phyloP scores from a whole-genome alignment of 2,888 invertebrate species.

The Eupeodes luniger region DNA sequence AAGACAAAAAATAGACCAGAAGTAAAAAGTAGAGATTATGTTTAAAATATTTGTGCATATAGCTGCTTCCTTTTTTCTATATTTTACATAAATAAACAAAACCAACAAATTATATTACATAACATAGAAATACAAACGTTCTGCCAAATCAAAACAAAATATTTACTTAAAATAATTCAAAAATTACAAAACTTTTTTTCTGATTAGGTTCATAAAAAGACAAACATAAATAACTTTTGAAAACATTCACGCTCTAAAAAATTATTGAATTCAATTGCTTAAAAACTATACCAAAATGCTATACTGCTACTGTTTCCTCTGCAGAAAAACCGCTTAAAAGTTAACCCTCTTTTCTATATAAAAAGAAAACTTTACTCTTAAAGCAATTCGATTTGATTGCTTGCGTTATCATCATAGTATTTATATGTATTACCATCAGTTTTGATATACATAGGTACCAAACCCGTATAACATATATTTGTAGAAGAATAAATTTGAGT shows the following conservation, averaged over 20 bases:
- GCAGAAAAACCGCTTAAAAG: conserved; percentile 49
- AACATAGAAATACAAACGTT: too few relatives aligned
- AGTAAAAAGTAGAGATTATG: too few relatives aligned
- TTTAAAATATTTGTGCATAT: too few relatives aligned
- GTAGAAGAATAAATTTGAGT: conserved; percentile 31
- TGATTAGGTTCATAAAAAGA: not conserved
- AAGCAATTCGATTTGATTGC: conserved; percentile 62
- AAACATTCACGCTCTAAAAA: not conserved
- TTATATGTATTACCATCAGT: conserved; percentile 7
- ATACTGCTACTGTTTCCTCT: not conserved
- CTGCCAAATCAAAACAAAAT: too few relatives aligned
- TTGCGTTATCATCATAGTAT: conserved; percentile 49
- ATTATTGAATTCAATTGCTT: conserved; percentile 33
- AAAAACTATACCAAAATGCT: conserved; percentile 11
- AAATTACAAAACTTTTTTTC: too few relatives aligned
- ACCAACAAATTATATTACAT: too few relatives aligned
- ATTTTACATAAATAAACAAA: too few relatives aligned
- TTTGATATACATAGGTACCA: not conserved
- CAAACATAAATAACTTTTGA: not conserved
- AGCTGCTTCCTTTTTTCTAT: too few relatives aligned
- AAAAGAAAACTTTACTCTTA: conserved; percentile 40
- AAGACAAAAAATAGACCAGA: too few relatives aligned
- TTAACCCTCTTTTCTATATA: conserved; percentile 34
- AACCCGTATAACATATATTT: not conserved
- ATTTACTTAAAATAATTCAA: too few relatives aligned